Conservation (phyloP, 2,797 vertebrate species). For the Arctocebus calabarensis region DNA sequence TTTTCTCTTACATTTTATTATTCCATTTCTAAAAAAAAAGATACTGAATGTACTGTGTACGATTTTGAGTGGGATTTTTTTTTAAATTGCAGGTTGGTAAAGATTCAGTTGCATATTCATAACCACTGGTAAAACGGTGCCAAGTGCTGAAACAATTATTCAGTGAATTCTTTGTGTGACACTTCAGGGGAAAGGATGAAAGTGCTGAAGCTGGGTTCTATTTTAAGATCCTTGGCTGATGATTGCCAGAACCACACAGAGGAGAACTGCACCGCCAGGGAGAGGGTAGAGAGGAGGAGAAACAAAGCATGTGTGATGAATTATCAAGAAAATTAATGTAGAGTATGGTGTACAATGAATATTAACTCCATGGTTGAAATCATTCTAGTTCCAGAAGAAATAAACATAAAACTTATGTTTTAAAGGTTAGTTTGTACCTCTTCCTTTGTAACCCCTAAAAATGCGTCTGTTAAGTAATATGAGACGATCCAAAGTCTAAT, state of each 20-base stretch:
- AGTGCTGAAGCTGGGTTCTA: conserved; percentile 74
- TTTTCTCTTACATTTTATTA: conserved; percentile 31
- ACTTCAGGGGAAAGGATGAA: conserved; percentile 76
- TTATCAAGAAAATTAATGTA: background rate
- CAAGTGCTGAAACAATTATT: conserved; percentile 81
- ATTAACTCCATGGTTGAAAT: background rate
- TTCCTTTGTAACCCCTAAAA: background rate
- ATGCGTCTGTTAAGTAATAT: background rate
- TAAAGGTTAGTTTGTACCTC: background rate
- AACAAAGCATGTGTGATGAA: background rate
- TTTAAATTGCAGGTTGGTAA: conserved; percentile 67
- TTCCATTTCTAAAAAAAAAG: conserved; percentile 27
- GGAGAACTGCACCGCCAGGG: background rate
- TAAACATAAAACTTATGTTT: too few species aligned
- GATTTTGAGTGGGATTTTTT: conserved; percentile 20
- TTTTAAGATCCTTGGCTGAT: conserved; percentile 83
- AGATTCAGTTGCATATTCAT: conserved; percentile 80
- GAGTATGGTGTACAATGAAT: background rate
- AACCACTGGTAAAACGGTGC: conserved; percentile 69
- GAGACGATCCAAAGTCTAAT: background rate
- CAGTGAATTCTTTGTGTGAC: conserved; percentile 76
- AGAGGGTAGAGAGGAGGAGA: background rate
- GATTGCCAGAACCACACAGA: conserved; percentile 66
- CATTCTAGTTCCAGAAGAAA: background rate
- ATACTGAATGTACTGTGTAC: background rate